Base-by-base conservation (phyloP, 1,140 invertebrate genomes). In the Drosophila sulfurigaster region DNA sequence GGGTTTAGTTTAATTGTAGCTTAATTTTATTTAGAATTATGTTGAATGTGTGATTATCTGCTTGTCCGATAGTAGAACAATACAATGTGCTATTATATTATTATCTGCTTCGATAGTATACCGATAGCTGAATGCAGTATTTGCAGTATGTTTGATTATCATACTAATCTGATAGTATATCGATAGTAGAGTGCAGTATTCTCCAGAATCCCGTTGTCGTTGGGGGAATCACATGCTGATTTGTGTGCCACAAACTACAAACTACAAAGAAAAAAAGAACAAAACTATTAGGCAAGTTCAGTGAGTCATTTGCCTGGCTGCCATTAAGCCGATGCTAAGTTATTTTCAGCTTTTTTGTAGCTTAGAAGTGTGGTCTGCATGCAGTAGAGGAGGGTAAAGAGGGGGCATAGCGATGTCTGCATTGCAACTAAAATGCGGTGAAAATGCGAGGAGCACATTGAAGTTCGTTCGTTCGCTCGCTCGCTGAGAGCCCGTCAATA, bases 401-500 rank as follows among this genome's bases (percentile, higher is more conserved):
- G 49, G 11, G n/a, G 5, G n/a, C 25, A n/a, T 13, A 62, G 49
- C 70, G 66, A 58, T 45, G 45, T 49, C 59, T 54, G 51, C 51
- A 54, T 32, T 54, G 51, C 82, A 79, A 73, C 65, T 80, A 81
- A 78, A 66, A 79, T 83, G 78, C 74, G 78, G 81, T 75, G 72
- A 81, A 83, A 80, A 82, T 79, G 69, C 71, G 69, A 71, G 68
- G 63, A 75, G 65, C 51, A 74, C 58, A 75, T 38, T 62, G 72
- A 63, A 74, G 70, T 51, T 51, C 46, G 35, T 10, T 35, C 8
- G 32, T 8, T 38, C 7, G 35, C 45, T 46, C 49, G 49, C 38
- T 57, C 49, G 54, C 57, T 41, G 65, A 38, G 66, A 66, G 67
- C 66, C 74, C 80, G 82, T 89, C 85, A 88, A 88, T 88, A 88